phyloP scores from a whole-genome alignment of 2,888 invertebrate species.

The Diaphora mendica region DNA sequence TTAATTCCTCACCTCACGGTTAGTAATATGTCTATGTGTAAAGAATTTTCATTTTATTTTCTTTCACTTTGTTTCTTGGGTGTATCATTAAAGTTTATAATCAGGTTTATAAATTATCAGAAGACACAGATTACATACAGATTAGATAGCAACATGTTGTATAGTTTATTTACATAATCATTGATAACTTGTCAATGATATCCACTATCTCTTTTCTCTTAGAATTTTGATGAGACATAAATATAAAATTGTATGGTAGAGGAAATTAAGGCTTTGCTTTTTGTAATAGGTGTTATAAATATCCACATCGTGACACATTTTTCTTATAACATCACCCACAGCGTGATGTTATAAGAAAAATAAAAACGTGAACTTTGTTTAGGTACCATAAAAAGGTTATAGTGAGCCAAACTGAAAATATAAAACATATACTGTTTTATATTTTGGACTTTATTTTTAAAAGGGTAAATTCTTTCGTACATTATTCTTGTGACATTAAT shows the following conservation, averaged over 20 bases:
- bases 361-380: too few species aligned
- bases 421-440: too few species aligned
- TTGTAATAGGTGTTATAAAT: not conserved
- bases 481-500: too few species aligned
- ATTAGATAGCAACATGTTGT: conserved; percentile 32
- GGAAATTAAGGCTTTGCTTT: not conserved
- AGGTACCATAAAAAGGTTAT: too few species aligned
- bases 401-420: too few species aligned
- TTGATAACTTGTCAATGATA: conserved; percentile 39
- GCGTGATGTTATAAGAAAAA: too few species aligned
- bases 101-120: conserved; percentile 27
- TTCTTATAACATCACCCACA: too few species aligned
- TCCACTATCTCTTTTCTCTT: conserved; percentile 14
- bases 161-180: conserved; percentile 31
- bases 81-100: conserved; percentile 20
- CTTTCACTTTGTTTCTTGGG: not conserved
- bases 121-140: conserved; percentile 30
- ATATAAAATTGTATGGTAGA: not conserved
- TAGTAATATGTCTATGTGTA: not conserved
- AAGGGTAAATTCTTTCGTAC: too few species aligned
- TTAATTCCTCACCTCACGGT: too few species aligned
- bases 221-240: conserved; percentile 7
- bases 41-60: not conserved
- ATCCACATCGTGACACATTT: too few species aligned
- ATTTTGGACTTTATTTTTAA: too few species aligned